A percentile compares a stretch with the other conserved stretches of the same genome.
Evolutionary conservation across 2,797 vertebrate species (phyloP).

Genomic region (Syndactyla subalaris): DNA sequence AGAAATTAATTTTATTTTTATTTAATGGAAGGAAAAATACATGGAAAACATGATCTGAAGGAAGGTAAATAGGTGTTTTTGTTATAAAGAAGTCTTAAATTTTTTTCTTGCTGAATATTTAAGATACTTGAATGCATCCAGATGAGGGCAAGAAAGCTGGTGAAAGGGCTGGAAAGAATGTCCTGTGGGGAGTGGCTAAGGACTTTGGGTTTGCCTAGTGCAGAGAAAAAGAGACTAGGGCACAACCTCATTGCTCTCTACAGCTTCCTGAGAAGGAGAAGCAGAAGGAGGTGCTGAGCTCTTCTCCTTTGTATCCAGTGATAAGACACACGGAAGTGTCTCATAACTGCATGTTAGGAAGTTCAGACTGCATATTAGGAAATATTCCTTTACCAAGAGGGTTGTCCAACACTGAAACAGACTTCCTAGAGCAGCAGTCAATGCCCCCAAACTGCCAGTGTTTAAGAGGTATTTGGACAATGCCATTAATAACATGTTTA

Average conservation of each 20-base stretch:
- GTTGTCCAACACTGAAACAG: not conserved
- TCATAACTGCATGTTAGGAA: not conserved
- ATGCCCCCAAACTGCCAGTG: not conserved
- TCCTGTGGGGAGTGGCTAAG: too few species aligned
- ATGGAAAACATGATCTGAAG: not conserved
- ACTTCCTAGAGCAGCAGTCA: not conserved
- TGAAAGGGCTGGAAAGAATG: not conserved
- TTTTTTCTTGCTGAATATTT: not conserved
- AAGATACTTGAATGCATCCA: not conserved
- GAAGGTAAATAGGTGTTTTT: not conserved
- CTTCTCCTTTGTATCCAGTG: not conserved
- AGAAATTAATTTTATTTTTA: not conserved
- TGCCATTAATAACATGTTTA: not conserved
- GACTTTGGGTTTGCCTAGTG: not conserved
- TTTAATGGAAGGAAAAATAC: not conserved
- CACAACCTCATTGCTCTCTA: not conserved
- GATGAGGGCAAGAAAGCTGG: not conserved
- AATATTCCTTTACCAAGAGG: not conserved
- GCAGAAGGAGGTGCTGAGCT: not conserved
- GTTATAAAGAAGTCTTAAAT: not conserved
- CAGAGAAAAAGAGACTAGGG: not conserved
- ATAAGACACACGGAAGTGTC: not conserved
- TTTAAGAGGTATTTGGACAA: not conserved
- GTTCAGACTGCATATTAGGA: not conserved
- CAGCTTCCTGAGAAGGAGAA: not conserved